phyloP scores from a whole-genome alignment of 1,140 invertebrate species.

The Mycetomoellerius zeteki region DNA sequence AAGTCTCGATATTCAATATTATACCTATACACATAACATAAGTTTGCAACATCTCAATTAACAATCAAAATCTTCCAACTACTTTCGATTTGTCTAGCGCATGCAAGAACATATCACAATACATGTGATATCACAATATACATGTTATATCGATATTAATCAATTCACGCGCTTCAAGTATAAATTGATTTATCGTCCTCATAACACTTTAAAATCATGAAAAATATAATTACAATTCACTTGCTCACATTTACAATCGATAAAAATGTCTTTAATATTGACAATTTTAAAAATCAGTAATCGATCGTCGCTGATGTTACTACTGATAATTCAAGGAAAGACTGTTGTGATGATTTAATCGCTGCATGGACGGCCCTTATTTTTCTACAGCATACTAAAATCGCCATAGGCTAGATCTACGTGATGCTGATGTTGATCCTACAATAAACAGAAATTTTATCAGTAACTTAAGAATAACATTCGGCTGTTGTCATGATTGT shows the following conservation, averaged over 20 bases:
- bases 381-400: constrained; percentile 74
- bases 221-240: constrained; percentile 66
- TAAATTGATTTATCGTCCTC: constrained; percentile 15
- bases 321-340: constrained; percentile 66
- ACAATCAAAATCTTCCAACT: constrained; percentile 15
- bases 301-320: constrained; percentile 65
- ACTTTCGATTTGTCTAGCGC: constrained; percentile 43
- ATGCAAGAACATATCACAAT: constrained; percentile 29
- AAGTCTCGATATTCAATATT: constrained; percentile 38
- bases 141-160: constrained; percentile 11
- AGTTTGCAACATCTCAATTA: neutral
- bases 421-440: constrained; percentile 74
- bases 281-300: constrained; percentile 61
- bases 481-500: constrained; percentile 17
- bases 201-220: constrained; percentile 52
- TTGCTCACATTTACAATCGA: constrained; percentile 43
- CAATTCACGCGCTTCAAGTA: neutral
- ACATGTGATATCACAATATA: constrained; percentile 18
- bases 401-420: constrained; percentile 79
- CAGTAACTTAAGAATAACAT: constrained; percentile 50
- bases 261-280: constrained; percentile 59
- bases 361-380: constrained; percentile 54
- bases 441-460: constrained; percentile 67
- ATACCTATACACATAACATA: constrained; percentile 29
- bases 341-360: constrained; percentile 56